A percentile compares a stretch with the other conserved stretches of the same genome.
phyloP scores from a whole-genome alignment of 2,888 invertebrate genomes.

The Dynastes hyllus region DNA sequence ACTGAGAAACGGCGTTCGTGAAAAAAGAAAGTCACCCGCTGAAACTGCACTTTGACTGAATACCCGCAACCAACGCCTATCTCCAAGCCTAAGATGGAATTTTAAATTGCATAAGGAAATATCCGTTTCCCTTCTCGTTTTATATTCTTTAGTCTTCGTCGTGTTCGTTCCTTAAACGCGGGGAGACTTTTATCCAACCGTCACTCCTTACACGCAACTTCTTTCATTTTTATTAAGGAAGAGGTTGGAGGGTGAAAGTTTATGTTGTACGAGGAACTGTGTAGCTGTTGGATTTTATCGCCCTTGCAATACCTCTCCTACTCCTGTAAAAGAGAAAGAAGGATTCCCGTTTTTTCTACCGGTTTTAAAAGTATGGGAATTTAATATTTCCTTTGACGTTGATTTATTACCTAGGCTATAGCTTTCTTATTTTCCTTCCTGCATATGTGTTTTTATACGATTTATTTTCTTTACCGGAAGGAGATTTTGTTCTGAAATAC shows the following conservation, averaged over 20 bases:
- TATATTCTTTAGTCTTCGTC: background rate
- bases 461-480: background rate
- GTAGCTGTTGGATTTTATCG: slow-evolving; percentile 23
- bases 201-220: slow-evolving; percentile 31
- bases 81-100: slow-evolving; percentile 22
- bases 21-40: slow-evolving; percentile 11
- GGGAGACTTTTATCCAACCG: background rate
- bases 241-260: background rate
- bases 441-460: background rate
- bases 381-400: slow-evolving; percentile 36
- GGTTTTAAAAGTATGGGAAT: slow-evolving; percentile 32
- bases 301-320: background rate
- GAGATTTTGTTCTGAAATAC: background rate
- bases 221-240: slow-evolving; percentile 17
- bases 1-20: background rate
- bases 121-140: background rate
- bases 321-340: background rate
- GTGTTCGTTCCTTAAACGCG: background rate
- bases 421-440: background rate
- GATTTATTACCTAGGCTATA: slow-evolving; percentile 15
- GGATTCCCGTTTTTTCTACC: background rate
- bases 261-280: background rate
- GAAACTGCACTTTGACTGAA: slow-evolving; percentile 34
- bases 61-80: slow-evolving; percentile 1
- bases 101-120: slow-evolving; percentile 39